Percentiles rank a stretch among this genome's conserved stretches.
Conservation (phyloP, 2,113 vertebrate species). For the Erinaceus europaeus region DNA sequence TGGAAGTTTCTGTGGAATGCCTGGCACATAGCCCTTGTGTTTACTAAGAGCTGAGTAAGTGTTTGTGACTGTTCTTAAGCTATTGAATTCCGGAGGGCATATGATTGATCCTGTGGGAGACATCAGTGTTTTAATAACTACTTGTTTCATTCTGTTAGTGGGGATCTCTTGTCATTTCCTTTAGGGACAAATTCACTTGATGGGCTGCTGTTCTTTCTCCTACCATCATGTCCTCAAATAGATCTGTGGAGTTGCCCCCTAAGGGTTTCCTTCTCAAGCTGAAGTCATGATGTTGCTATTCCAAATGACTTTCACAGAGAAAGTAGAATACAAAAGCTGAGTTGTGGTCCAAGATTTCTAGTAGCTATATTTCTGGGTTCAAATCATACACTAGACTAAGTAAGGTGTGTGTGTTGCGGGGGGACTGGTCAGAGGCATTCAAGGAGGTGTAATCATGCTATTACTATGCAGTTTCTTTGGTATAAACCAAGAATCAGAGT, state of each 20-base stretch:
- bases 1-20: background rate
- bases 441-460: conserved; percentile 1
- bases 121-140: background rate
- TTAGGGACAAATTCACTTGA: conserved; percentile 19
- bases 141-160: background rate
- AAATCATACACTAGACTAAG: background rate
- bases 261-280: conserved; percentile 1
- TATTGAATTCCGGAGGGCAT: background rate
- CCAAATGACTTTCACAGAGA: conserved; percentile 2
- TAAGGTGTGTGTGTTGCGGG: too few species aligned
- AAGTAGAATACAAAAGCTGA: background rate
- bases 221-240: background rate
- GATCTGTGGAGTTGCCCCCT: background rate
- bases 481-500: background rate
- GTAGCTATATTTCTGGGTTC: conserved; percentile 38
- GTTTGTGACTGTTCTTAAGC: conserved; percentile 3
- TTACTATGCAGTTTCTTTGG: conserved; percentile 40
- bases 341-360: conserved; percentile 11
- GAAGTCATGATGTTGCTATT: background rate
- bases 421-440: conserved; percentile 5
- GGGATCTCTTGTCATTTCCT: conserved; percentile 3
- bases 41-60: background rate
- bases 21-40: background rate
- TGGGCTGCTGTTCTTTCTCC: conserved; percentile 8
- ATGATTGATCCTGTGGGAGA: background rate